Evolutionary conservation across 2,888 invertebrate genomes (phyloP), one percentile per base, ranked within the genome.

Genomic region (Auanema sp.): DNA sequence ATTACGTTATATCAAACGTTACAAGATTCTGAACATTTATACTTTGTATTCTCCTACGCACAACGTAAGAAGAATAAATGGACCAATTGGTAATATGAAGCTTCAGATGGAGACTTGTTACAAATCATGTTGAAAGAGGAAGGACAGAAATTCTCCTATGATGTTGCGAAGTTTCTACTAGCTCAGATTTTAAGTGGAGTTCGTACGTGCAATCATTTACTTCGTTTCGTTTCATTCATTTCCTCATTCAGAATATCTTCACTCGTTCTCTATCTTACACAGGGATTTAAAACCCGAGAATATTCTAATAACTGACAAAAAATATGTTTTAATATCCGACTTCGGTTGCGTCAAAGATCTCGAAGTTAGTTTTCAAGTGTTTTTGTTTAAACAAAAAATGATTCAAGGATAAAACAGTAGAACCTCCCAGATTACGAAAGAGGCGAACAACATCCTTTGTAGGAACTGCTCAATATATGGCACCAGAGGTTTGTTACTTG

Each of bases 391-490:
- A 18, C 47, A 47, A 47, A 23, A 47, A 52, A 16, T n/a, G 52
- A n/a, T 52, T 18, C 10, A 23, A 16, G 18, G 52, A 52, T 16
- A 25, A 52, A 23, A 23, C 18, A 23, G n/a, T 23, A 12, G 11
- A 56, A 1, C 55, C 23, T 5, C 51, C 25, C 14, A 44, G 42
- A 21, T 33, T 21, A 23, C 57, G 58, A 24, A 50, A 23, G 14
- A 24, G 80, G 24, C 58, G 73, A 43, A 64, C 33, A 8, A 33
- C 61, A 71, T 87, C 87, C 10, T 97, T 98, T 86, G 96, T 97
- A 16, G 98, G 98, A 57, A 98, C 97, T 11, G 95, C 97, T 2
- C 95, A 97, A 84, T 98, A 96, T 85, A 95, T 98, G 0, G 94
- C 94, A 60, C 98, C 98, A 1, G 97, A 98, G 87, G 89, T 97